These are phyloP conservation scores for Cariama cristata DNA, from an alignment of 2,113 vertebrate species.

Conservation along the genomic window DNA sequence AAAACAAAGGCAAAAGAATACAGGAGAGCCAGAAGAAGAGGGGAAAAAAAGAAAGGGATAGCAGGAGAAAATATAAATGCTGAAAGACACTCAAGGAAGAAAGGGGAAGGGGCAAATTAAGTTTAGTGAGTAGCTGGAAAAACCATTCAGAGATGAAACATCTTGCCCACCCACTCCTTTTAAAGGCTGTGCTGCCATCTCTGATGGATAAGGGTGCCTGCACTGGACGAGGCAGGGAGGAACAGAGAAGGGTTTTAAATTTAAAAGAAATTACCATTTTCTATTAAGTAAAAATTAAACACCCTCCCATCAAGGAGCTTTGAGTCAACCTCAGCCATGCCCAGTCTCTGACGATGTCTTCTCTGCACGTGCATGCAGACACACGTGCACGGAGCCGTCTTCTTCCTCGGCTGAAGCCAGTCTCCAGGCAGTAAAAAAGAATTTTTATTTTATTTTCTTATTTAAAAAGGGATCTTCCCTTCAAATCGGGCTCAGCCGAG, in stretches of 20 bases:
- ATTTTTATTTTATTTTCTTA: neutral
- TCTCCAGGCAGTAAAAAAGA: neutral
- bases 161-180: neutral
- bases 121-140: neutral
- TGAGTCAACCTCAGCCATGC: neutral
- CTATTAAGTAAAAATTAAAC: neutral
- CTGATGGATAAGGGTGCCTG: neutral
- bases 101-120: neutral
- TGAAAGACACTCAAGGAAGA: neutral
- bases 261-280: neutral
- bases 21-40: neutral
- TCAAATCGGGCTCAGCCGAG: neutral
- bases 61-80: neutral
- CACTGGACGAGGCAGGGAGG: neutral
- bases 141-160: neutral
- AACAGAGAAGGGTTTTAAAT: neutral
- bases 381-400: neutral
- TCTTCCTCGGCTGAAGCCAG: neutral
- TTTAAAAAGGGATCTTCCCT: neutral
- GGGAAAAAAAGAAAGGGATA: too few relatives aligned
- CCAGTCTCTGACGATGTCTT: rapidly evolving
- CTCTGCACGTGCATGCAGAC: rapidly evolving
- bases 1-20: neutral
- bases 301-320: neutral
- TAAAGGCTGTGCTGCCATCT: neutral